phyloP scores from a whole-genome alignment of 2,113 vertebrate genomes.

The Rynchops niger region DNA sequence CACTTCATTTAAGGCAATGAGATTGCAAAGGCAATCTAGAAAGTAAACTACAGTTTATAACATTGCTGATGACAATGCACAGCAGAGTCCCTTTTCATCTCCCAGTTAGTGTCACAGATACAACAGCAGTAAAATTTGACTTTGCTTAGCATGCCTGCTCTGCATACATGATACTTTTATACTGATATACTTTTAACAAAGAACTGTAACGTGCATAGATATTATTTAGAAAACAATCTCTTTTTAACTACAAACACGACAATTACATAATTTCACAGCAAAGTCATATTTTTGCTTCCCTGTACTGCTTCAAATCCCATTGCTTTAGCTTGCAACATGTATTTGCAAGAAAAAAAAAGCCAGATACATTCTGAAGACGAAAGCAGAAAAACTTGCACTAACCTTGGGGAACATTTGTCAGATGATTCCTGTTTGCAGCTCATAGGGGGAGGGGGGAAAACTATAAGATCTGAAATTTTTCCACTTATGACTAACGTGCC shows the following conservation, averaged over 20 bases:
- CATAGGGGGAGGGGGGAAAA: not conserved
- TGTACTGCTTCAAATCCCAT: not conserved
- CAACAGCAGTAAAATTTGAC: not conserved
- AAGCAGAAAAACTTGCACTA: not conserved
- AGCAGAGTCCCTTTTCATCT: not conserved
- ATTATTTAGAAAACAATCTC: not conserved
- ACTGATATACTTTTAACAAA: not conserved
- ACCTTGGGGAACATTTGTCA: not conserved
- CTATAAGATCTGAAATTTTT: not conserved
- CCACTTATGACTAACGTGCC: not conserved
- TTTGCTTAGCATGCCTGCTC: not conserved
- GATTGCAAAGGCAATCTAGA: not conserved
- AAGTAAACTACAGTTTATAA: not conserved
- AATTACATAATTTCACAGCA: not conserved
- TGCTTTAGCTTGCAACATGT: not conserved
- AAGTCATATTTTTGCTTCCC: not conserved
- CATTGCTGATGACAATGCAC: not conserved
- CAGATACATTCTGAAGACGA: not conserved
- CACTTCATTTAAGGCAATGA: not conserved
- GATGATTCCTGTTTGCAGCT: not conserved
- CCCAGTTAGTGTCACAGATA: not conserved
- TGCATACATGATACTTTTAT: not conserved
- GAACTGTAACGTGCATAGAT: not conserved
- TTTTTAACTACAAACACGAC: not conserved
- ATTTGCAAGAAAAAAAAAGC: not conserved